phyloP scores from a whole-genome alignment of 2,888 invertebrate species.

The Aricia artaxerxes region DNA sequence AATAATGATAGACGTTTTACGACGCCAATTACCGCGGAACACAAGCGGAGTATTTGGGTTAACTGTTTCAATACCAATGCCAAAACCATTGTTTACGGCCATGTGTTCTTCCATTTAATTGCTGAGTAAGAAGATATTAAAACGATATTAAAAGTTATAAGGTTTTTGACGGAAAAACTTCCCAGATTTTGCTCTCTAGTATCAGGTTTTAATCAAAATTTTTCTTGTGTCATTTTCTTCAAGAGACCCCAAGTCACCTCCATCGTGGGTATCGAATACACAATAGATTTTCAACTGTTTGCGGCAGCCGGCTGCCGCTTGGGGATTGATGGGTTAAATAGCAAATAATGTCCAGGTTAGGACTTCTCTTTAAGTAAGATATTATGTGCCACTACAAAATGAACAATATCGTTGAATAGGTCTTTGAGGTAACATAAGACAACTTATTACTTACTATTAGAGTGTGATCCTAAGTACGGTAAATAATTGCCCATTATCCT shows the following conservation, averaged over 20 bases:
- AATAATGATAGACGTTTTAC: constrained; percentile 76
- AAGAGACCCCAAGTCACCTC: background rate
- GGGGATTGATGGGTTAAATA: no score
- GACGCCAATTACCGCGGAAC: constrained; percentile 67
- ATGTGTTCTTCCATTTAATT: constrained; percentile 39
- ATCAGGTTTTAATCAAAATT: background rate
- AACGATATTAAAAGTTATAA: background rate
- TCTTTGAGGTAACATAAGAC: no score
- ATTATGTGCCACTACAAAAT: no score
- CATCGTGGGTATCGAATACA: no score
- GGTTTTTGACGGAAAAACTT: background rate
- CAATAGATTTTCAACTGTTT: no score
- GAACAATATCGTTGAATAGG: no score
- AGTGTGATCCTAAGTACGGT: no score
- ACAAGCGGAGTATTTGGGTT: constrained; percentile 57
- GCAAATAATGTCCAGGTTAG: no score
- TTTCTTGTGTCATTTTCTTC: background rate
- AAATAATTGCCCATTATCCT: no score
- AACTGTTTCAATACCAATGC: constrained; percentile 63
- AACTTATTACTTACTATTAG: no score
- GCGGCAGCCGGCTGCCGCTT: no score
- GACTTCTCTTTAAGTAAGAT: no score
- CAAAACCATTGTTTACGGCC: constrained; percentile 42
- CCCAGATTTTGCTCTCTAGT: background rate
- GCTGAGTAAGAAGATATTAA: constrained; percentile 23